phyloP scores from a whole-genome alignment of 1,140 invertebrate genomes.

The Frieseomelitta varia region DNA sequence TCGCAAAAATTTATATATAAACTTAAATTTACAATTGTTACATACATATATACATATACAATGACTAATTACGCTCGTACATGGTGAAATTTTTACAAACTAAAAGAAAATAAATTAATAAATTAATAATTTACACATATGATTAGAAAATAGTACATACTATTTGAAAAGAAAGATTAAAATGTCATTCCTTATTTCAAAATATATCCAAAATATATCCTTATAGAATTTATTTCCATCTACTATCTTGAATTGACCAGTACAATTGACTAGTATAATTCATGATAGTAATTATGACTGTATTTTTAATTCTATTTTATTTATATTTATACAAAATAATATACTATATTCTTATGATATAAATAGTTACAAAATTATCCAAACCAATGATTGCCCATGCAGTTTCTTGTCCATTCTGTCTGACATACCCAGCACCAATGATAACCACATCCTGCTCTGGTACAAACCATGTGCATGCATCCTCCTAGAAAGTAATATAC shows the following conservation, averaged over 20 bases:
- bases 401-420: slow-evolving; percentile 91
- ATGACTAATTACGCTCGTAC: not conserved
- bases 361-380: slow-evolving; percentile 82
- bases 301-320: slow-evolving; percentile 3
- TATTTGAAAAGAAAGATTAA: not conserved
- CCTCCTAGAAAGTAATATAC: slow-evolving; percentile 84
- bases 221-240: not conserved
- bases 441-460: slow-evolving; percentile 87
- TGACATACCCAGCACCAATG: slow-evolving; percentile 97
- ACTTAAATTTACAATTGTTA: slow-evolving; percentile 1
- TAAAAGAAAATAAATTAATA: slow-evolving; percentile 21
- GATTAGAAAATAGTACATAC: slow-evolving; percentile 11
- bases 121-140: slow-evolving; percentile 18
- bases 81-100: not conserved
- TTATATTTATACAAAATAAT: slow-evolving; percentile 25
- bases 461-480: slow-evolving; percentile 95
- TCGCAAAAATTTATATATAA: slow-evolving; percentile 10
- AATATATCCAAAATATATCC: not conserved
- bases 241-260: slow-evolving; percentile 2
- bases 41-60: not conserved
- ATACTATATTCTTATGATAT: slow-evolving; percentile 12
- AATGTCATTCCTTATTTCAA: not conserved
- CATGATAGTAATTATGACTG: not conserved
- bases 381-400: slow-evolving; percentile 95
- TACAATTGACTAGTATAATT: not conserved